phyloP scores from a whole-genome alignment of 1,140 invertebrate genomes.

The Cyphomyrmex costatus region DNA sequence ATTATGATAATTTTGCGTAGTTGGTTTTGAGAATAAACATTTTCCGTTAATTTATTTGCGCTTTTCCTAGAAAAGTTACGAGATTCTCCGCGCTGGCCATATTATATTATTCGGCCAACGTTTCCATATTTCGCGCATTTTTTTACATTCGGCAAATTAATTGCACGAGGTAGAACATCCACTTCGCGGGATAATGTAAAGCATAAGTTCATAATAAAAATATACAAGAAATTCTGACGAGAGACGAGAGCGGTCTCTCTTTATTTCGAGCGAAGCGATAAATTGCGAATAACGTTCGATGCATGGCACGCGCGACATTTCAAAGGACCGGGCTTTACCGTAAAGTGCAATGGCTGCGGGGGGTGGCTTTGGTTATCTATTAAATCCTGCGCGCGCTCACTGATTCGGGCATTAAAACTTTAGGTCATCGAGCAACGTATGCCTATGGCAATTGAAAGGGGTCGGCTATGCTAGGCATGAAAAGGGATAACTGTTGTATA shows the following conservation, averaged over 20 bases:
- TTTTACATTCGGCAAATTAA: constrained; percentile 28
- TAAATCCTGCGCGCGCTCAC: constrained; percentile 69
- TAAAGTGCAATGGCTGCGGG: constrained; percentile 66
- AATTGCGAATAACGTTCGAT: constrained; percentile 64
- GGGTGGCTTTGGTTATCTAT: constrained; percentile 67
- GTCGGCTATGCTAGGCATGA: constrained; percentile 47
- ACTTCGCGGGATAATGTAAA: background rate
- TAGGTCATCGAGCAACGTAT: constrained; percentile 64
- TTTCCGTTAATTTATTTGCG: background rate
- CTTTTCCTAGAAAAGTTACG: background rate
- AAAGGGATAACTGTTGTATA: constrained; percentile 63
- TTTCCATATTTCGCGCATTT: background rate
- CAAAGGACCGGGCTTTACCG: constrained; percentile 57
- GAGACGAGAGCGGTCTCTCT: constrained; percentile 34
- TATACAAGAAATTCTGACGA: constrained; percentile 40
- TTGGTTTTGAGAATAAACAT: background rate
- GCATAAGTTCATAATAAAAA: constrained; percentile 49
- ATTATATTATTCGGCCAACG: background rate
- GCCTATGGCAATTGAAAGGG: constrained; percentile 55
- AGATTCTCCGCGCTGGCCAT: background rate
- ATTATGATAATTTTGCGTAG: background rate
- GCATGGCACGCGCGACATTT: constrained; percentile 65
- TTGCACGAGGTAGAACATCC: background rate
- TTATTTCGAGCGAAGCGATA: constrained; percentile 63
- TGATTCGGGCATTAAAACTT: constrained; percentile 77